Base-by-base conservation (phyloP, 2,888 invertebrate species). In the Notodonta ziczac region DNA sequence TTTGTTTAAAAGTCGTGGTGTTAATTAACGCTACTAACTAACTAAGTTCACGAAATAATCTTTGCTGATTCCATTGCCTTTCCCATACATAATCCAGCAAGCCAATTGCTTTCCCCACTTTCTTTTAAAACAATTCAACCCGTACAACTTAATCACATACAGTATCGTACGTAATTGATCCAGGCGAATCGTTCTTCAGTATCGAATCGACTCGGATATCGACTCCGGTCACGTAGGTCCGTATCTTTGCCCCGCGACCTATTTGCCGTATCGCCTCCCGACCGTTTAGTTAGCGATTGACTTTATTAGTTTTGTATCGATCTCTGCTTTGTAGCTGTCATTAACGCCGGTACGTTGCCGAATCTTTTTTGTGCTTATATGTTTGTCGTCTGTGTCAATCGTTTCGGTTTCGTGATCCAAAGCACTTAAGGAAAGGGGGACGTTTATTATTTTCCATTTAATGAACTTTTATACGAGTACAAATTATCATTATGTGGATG, bases 231-330 rank as follows among this genome's bases (percentile, higher is more conserved):
- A 77, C 77, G 77, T 77, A 77, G 66, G 60, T 60, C 67, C 79
- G 77, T 75, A 78, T 79, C 76, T 73, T 77, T 77, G 71, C 73
- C 70, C 77, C 75, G 77, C 78, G 79, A 77, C 75, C 76, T 77
- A 76, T 76, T 75, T 73, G 73, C 77, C 71, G 77, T 73, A 79
- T 79, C 77, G 79, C 75, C 70, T 78, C 76, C 75, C 69, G 75
- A 75, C 79, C 79, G 79, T 73, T 77, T 79, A 77, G 74, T 77
- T 73, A 68, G 65, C 79, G 75, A 76, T 77, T 78, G 72, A 76
- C 76, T 78, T 76, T 76, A 76, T 78, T 76, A 76, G 78, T 73
- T 76, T 72, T 72, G 76, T 76, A 76, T 78, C 76, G 74, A 77
- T 76, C 77, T 46, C 62, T 57, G 78, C 68, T 73, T 76, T 71